A percentile compares a stretch with the other conserved stretches of the same genome.
phyloP scores from a whole-genome alignment of 2,113 vertebrate genomes.

The Platichthys flesus region DNA sequence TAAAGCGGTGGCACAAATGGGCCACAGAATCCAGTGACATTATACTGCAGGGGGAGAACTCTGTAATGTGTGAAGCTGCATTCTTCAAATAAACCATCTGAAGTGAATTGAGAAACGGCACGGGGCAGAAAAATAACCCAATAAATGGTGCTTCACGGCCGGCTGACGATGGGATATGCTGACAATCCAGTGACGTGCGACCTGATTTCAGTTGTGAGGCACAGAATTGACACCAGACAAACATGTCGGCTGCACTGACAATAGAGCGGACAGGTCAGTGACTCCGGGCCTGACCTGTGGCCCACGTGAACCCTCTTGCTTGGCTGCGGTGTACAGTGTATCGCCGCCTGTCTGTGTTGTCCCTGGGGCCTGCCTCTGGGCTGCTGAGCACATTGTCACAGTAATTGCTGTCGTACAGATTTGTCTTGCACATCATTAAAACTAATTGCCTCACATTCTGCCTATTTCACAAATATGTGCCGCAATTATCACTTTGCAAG shows the following conservation, averaged over 20 bases:
- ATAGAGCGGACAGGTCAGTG: constrained; percentile 53
- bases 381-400: constrained; percentile 76
- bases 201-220: constrained; percentile 10
- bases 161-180: constrained; percentile 5
- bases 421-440: constrained; percentile 86
- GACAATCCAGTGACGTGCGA: constrained; percentile 11
- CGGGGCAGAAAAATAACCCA: constrained; percentile 18
- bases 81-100: constrained; percentile 45
- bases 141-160: constrained; percentile 14
- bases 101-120: constrained; percentile 32
- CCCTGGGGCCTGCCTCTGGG: constrained; percentile 67
- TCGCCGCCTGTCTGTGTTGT: constrained; percentile 64
- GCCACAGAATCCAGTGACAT: constrained; percentile 52
- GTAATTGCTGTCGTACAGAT: constrained; percentile 84
- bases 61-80: constrained; percentile 48
- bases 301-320: constrained; percentile 54
- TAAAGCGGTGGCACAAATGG: constrained; percentile 47
- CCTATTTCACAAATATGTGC: constrained; percentile 79
- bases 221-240: constrained; percentile 48
- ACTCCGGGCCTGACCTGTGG: constrained; percentile 50
- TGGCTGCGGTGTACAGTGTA: constrained; percentile 18
- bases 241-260: constrained; percentile 44
- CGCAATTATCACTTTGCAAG: constrained; percentile 77
- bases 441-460: constrained; percentile 85
- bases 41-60: constrained; percentile 31